Evolutionary conservation across 2,113 vertebrate genomes (phyloP), one percentile per base, ranked within the genome.

Genomic region (Hypocryptadius cinnamomeus): DNA sequence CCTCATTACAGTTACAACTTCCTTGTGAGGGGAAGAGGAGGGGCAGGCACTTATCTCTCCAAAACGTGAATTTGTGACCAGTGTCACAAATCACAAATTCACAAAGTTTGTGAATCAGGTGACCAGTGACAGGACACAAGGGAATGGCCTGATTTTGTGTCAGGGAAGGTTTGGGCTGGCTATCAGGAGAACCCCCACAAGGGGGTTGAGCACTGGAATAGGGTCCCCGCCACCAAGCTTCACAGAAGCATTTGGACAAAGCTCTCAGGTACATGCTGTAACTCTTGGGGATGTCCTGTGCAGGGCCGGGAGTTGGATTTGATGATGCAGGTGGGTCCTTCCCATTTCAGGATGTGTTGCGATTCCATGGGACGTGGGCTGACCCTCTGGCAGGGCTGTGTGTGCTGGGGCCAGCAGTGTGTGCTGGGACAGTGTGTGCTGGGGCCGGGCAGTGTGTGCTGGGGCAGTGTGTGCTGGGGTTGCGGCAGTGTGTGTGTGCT

Each of bases 361-460:
- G 16, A 13, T 30, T 25, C 60, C 1, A 1, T 4, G 9, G 13
- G 28, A 15, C 5, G 5, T 0, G 4, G 15, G 8, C 11, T 23
- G 33, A 28, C 14, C 18, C 16, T 23, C 24, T 2, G n/a, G 12
- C n/a, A 4, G 11, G 30, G 53, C 53, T 5, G 31, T 4, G 53
- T 14, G 54, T 56, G 33, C 33, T 17, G 10, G 53, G 20, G 7
- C 28, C 1, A 9, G 54, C 54, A 4, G 31, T 4, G 31, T 21
- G 12, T 22, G 31, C 54, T 8, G 57, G 18, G 13, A 13, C 45
- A 19, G 53, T 20, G 30, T 20, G 11, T 31, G 53, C 51, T 16
- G n/a, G 44, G n/a, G n/a, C 30, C 10, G 31, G 22, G 15, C 50
- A 1, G 4, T 6, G 5, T 33, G 23, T 22, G 15, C 17, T 16